Percentiles rank a stretch among this genome's conserved stretches.
Conservation (phyloP, 2,113 vertebrate species). For the Varanus salvator region DNA sequence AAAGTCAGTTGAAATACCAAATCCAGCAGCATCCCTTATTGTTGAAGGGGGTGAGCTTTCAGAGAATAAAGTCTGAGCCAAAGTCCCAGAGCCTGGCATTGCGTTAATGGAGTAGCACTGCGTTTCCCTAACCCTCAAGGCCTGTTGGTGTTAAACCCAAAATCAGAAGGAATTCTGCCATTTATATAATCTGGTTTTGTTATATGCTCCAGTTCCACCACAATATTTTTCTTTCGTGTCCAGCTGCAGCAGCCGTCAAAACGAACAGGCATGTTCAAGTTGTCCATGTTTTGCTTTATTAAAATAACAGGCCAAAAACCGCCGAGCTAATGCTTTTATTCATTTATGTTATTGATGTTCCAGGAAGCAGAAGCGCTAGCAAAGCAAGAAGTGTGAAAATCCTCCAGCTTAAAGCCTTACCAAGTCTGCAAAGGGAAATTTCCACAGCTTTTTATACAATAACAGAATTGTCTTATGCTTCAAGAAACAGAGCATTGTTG, state of each 20-base stretch:
- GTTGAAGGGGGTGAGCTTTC: no score
- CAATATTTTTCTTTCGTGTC: neutral
- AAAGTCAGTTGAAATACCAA: no score
- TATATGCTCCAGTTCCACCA: neutral
- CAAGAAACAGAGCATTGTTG: constrained; percentile 55
- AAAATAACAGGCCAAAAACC: no score
- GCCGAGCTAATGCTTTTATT: neutral
- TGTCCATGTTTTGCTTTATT: neutral
- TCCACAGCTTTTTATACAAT: constrained; percentile 73
- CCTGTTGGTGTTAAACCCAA: neutral
- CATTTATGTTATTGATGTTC: constrained; percentile 43
- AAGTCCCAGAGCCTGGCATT: no score
- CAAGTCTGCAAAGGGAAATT: constrained; percentile 69
- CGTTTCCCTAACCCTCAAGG: no score
- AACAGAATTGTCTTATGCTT: constrained; percentile 71
- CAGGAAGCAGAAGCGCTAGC: constrained; percentile 84
- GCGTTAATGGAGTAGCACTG: no score
- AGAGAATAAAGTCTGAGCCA: no score
- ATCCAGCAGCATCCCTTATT: no score
- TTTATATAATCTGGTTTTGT: neutral
- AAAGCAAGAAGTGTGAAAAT: constrained; percentile 77
- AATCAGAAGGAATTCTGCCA: neutral
- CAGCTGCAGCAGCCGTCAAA: neutral
- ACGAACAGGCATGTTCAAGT: neutral
- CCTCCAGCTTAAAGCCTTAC: constrained; percentile 53